Evolutionary conservation across 2,797 vertebrate genomes (phyloP).

Genomic region (Coregonus ussuriensis): DNA sequence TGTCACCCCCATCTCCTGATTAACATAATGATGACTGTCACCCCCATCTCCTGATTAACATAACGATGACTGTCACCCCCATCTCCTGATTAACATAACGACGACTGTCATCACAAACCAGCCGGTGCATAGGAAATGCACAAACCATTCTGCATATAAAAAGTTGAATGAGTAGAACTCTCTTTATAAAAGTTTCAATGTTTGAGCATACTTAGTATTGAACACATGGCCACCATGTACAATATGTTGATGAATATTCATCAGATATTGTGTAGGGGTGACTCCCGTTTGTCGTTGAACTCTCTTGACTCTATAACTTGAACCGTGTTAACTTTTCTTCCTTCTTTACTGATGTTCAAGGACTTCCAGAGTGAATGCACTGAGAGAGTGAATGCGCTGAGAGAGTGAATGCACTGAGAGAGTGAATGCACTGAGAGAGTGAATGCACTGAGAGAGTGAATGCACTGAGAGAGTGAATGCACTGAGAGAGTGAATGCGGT

Average conservation of each 20-base stretch:
- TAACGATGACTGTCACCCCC: no score
- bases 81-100: constrained; percentile 42
- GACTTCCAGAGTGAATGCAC: neutral
- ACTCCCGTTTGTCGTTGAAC: constrained; percentile 54
- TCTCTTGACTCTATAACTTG: constrained; percentile 46
- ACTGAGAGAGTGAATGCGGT: neutral
- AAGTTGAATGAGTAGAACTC: neutral
- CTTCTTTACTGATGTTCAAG: constrained; percentile 43
- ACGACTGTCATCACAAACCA: constrained; percentile 56
- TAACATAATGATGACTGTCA: constrained; percentile 66
- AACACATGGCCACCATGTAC: constrained; percentile 59
- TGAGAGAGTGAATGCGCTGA: neutral
- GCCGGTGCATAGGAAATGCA: constrained; percentile 17
- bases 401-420: rapidly evolving
- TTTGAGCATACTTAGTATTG: constrained; percentile 52
- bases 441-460: neutral
- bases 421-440: neutral
- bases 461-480: no score
- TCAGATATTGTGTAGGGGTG: constrained; percentile 21
- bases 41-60: no score
- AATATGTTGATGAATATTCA: constrained; percentile 65
- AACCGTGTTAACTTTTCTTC: constrained; percentile 33
- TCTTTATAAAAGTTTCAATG: constrained; percentile 46
- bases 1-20: constrained; percentile 45
- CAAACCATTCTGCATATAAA: neutral